A percentile compares a stretch with the other conserved stretches of the same genome.
Conservation (phyloP, 2,888 invertebrate genomes). For the Polydrusus cervinus region DNA sequence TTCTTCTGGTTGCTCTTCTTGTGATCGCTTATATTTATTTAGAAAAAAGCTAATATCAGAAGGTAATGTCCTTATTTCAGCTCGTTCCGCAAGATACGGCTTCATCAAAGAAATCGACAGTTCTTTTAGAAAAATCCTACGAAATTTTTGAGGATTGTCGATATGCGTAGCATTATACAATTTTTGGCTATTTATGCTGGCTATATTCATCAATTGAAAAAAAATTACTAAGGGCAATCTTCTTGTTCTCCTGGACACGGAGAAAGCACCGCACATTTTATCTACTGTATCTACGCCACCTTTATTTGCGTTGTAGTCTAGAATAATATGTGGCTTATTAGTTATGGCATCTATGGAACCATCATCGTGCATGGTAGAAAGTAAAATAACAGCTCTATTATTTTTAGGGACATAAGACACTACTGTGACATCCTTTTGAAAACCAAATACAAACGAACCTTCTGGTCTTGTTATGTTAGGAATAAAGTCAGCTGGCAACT, state of each 20-base stretch:
- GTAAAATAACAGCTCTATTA: constrained; percentile 39
- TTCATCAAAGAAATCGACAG: constrained; percentile 49
- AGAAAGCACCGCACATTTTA: constrained; percentile 60
- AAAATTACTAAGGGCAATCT: constrained; percentile 60
- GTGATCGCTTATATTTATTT: constrained; percentile 42
- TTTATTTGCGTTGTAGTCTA: constrained; percentile 59
- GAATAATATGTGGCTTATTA: constrained; percentile 56
- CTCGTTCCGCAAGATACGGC: constrained; percentile 48
- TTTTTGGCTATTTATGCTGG: constrained; percentile 53
- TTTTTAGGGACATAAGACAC: constrained; percentile 49
- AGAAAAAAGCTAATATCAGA: constrained; percentile 48
- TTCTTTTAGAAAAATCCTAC: constrained; percentile 49
- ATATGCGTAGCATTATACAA: constrained; percentile 15
- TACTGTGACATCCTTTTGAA: constrained; percentile 20
- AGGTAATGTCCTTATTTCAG: constrained; percentile 38
- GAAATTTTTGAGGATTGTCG: neutral
- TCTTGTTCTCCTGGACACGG: constrained; percentile 57
- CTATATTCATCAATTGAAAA: constrained; percentile 57
- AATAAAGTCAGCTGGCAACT: constrained; percentile 38
- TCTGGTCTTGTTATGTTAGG: constrained; percentile 33
- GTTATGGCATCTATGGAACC: constrained; percentile 37
- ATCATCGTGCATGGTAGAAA: too few species aligned
- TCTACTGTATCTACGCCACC: constrained; percentile 61
- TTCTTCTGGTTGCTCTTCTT: constrained; percentile 33
- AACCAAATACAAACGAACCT: constrained; percentile 21